These are phyloP conservation scores for Ophioninae sp. DNA, from an alignment of 2,888 invertebrate species.

Conservation along the genomic window DNA sequence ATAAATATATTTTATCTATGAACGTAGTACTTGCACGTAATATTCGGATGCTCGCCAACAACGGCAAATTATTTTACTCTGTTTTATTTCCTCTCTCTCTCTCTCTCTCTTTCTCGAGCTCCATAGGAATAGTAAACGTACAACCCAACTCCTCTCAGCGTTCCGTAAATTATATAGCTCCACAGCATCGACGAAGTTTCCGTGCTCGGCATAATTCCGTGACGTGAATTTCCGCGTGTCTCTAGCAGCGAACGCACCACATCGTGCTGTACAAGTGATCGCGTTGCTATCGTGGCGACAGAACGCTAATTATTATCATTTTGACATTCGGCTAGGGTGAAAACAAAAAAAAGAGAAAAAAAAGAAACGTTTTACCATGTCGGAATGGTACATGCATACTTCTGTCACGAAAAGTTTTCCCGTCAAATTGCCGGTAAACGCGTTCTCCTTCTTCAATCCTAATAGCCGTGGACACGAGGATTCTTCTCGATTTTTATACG, in stretches of 20 bases:
- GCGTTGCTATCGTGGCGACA: slow-evolving; percentile 46
- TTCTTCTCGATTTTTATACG: slow-evolving; percentile 1
- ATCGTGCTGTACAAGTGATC: slow-evolving; percentile 14
- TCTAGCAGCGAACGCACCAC: slow-evolving; percentile 41
- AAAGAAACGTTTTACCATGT: slow-evolving; percentile 42
- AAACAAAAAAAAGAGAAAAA: slow-evolving; percentile 55
- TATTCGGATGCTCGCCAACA: slow-evolving; percentile 40
- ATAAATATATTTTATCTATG: slow-evolving; percentile 17
- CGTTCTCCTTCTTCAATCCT: slow-evolving; percentile 42
- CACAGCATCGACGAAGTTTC: slow-evolving; percentile 54
- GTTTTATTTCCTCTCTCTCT: slow-evolving; percentile 29
- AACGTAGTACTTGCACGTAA: slow-evolving; percentile 38
- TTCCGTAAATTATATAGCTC: slow-evolving; percentile 66
- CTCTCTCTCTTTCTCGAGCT: slow-evolving; percentile 26
- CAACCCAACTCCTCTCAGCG: slow-evolving; percentile 48
- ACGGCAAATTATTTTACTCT: slow-evolving; percentile 39
- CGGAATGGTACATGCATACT: slow-evolving; percentile 29
- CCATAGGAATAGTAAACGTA: slow-evolving; percentile 47
- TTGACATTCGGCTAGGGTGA: slow-evolving; percentile 61
- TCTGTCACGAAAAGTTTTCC: slow-evolving; percentile 49
- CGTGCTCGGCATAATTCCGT: slow-evolving; percentile 61
- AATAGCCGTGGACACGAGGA: slow-evolving; percentile 69
- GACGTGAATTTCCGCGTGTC: slow-evolving; percentile 59
- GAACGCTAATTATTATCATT: slow-evolving; percentile 73
- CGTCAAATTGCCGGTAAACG: slow-evolving; percentile 23